Conservation (phyloP, 2,888 invertebrate genomes). For the Oxyteleia sp. region DNA sequence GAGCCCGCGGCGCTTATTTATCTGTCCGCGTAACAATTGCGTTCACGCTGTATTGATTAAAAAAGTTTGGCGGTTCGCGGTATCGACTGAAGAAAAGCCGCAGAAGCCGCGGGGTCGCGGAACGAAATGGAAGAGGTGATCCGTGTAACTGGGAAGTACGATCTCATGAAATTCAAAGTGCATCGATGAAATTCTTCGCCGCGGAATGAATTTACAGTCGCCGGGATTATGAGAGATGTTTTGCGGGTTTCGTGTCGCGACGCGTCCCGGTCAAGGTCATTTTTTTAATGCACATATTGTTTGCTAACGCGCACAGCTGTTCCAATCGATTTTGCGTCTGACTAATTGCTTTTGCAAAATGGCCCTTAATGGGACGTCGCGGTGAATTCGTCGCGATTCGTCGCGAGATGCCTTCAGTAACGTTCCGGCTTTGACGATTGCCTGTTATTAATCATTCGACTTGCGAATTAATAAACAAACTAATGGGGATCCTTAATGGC, state of each 20-base stretch:
- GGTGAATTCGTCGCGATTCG: neutral
- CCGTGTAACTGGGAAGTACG: conserved; percentile 83
- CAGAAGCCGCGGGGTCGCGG: conserved; percentile 57
- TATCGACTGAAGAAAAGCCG: conserved; percentile 50
- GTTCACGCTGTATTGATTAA: conserved; percentile 38
- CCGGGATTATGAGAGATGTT: conserved; percentile 12
- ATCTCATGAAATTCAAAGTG: conserved; percentile 85
- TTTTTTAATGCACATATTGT: conserved; percentile 17
- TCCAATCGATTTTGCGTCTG: neutral
- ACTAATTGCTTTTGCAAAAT: neutral
- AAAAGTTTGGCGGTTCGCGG: conserved; percentile 46
- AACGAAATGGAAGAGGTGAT: conserved; percentile 77
- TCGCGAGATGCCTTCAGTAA: conserved; percentile 47
- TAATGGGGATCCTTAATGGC: conserved; percentile 87
- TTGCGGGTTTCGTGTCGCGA: conserved; percentile 2
- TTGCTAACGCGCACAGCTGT: too few species aligned
- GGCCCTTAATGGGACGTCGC: neutral
- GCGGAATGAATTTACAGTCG: conserved; percentile 58
- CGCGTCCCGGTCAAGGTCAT: conserved; percentile 52
- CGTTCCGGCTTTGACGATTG: conserved; percentile 79
- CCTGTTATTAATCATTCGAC: conserved; percentile 70
- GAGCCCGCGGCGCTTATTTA: conserved; percentile 13
- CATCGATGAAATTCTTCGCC: conserved; percentile 66
- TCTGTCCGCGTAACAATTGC: conserved; percentile 2
- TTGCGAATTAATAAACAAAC: conserved; percentile 78